These are phyloP conservation scores for Stratiomys singularior DNA, from an alignment of 2,888 invertebrate genomes.

Conservation along the genomic window DNA sequence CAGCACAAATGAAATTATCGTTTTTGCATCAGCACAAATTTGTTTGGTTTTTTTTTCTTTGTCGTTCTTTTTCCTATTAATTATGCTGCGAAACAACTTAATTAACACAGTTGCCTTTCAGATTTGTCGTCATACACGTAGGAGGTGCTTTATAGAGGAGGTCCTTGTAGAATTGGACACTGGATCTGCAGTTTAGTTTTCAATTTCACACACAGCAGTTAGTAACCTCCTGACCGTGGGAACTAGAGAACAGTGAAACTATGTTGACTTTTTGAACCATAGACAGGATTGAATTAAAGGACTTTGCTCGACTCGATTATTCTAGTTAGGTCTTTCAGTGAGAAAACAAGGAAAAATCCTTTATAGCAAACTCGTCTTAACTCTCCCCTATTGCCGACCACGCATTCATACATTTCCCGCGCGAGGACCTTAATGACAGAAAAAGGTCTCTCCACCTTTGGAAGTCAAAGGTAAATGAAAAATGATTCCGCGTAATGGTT, in stretches of 20 bases:
- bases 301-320: too few species aligned
- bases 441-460: conserved; percentile 20
- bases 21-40: conserved; percentile 40
- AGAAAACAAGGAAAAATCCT: too few species aligned
- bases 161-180: background rate
- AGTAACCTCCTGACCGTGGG: too few species aligned
- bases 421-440: conserved; percentile 26
- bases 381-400: background rate
- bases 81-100: conserved; percentile 44
- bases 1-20: conserved; percentile 45
- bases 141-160: background rate
- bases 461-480: conserved; percentile 37
- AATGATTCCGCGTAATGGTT: conserved; percentile 44
- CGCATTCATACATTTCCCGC: background rate
- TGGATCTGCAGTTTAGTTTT: background rate
- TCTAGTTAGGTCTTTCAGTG: too few species aligned
- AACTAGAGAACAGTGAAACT: background rate
- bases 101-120: conserved; percentile 34
- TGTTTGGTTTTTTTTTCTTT: too few species aligned
- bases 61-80: conserved; percentile 25
- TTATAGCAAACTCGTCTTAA: too few species aligned
- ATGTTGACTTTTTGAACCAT: background rate
- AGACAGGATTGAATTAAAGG: too few species aligned
- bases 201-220: background rate
- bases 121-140: background rate